These are phyloP conservation scores for Heterodera filipjevi DNA, from an alignment of 2,888 invertebrate genomes.

Conservation along the genomic window DNA sequence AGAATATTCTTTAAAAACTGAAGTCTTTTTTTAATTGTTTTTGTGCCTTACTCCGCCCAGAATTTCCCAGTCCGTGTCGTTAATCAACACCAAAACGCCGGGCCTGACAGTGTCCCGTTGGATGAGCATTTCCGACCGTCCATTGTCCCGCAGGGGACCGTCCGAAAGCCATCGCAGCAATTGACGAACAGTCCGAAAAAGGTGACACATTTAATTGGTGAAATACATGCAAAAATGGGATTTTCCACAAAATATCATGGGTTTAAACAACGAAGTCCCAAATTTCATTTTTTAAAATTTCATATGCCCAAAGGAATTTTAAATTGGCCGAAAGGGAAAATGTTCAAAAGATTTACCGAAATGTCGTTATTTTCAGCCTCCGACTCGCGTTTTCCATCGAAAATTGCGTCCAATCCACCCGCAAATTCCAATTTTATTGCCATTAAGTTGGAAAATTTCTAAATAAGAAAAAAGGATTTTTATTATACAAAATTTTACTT, in stretches of 20 bases:
- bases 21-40: neutral
- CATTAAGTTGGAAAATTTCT: no score
- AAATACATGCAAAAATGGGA: neutral
- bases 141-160: conserved; percentile 39
- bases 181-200: neutral
- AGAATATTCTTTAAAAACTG: neutral
- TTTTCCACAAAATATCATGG: no score
- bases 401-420: conserved; percentile 52
- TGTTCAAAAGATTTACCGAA: neutral
- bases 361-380: conserved; percentile 35
- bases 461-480: no score
- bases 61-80: conserved; percentile 94
- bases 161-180: conserved; percentile 5
- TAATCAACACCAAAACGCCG: conserved; percentile 83
- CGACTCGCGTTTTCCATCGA: conserved; percentile 47
- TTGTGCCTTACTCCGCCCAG: conserved; percentile 42
- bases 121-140: conserved; percentile 44
- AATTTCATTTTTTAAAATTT: no score
- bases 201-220: neutral
- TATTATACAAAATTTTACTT: no score
- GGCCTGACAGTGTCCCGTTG: conserved; percentile 65
- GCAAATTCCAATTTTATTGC: conserved; percentile 44
- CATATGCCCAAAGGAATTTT: no score
- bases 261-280: no score
- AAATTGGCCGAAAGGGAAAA: neutral